A percentile compares a stretch with the other conserved stretches of the same genome.
These are phyloP conservation scores for Xenops minutus DNA, from an alignment of 2,797 vertebrate genomes.

Conservation along the genomic window DNA sequence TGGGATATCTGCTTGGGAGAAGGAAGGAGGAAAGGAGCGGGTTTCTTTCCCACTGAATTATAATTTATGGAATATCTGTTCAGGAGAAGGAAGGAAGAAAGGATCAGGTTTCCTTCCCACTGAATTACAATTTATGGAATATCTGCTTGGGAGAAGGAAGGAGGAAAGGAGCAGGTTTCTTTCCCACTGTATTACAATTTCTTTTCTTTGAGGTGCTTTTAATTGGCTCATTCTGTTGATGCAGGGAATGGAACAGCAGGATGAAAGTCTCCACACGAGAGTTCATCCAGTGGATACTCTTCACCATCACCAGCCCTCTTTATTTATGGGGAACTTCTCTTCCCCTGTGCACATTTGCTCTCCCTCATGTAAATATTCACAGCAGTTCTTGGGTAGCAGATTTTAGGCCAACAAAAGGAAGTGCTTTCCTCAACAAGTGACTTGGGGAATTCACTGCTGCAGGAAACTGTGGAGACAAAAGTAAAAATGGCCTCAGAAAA, in stretches of 20 bases:
- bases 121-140: too few relatives aligned
- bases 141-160: neutral
- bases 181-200: neutral
- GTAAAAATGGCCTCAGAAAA: neutral
- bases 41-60: rapidly evolving
- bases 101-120: neutral
- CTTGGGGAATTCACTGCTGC: neutral
- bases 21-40: rapidly evolving
- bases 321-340: neutral
- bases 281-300: neutral
- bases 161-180: neutral
- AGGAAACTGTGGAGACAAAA: neutral
- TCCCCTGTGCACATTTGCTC: neutral
- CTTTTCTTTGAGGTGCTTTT: neutral
- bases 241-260: neutral
- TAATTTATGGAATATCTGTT: neutral
- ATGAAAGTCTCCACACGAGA: neutral
- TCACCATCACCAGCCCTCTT: neutral
- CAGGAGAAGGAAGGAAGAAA: neutral
- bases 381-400: neutral
- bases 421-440: neutral
- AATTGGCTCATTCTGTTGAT: neutral
- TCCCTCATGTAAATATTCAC: neutral
- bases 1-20: neutral
- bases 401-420: constrained; percentile 11